Evolutionary conservation across 2,888 invertebrate genomes (phyloP).

Genomic region (Tiliacea citrago): DNA sequence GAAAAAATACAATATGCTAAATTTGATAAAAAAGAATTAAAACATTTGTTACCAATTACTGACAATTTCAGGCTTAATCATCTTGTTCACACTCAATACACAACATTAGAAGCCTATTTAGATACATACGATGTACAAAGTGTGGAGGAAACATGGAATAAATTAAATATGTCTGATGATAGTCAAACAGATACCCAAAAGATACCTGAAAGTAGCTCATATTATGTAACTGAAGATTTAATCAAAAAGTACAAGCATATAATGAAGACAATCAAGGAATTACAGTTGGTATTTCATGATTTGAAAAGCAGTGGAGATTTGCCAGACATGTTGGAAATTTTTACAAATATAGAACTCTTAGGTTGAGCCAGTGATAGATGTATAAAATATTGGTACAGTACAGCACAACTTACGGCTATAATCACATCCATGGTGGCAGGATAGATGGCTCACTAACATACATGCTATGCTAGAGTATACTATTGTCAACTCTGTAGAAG

Average conservation of each 20-base stretch:
- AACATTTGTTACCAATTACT: conserved; percentile 46
- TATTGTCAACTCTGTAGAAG: neutral
- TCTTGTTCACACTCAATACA: conserved; percentile 77
- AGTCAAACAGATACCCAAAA: conserved; percentile 46
- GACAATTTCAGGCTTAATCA: conserved; percentile 61
- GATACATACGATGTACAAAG: conserved; percentile 79
- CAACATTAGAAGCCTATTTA: conserved; percentile 81
- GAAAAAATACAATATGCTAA: conserved; percentile 69
- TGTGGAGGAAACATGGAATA: conserved; percentile 78
- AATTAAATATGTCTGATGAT: conserved; percentile 67
- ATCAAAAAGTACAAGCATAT: conserved; percentile 81
- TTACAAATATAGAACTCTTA: conserved; percentile 76
- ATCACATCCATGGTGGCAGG: neutral
- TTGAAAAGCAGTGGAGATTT: conserved; percentile 68
- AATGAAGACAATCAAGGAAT: conserved; percentile 75
- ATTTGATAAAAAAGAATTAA: conserved; percentile 58
- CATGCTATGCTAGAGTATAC: neutral
- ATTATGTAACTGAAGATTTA: conserved; percentile 77
- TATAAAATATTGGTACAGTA: neutral
- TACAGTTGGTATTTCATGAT: conserved; percentile 70
- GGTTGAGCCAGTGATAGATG: conserved; percentile 12
- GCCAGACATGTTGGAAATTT: conserved; percentile 75
- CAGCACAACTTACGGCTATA: neutral
- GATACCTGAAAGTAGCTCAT: conserved; percentile 68
- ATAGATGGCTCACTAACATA: neutral